phyloP scores from a whole-genome alignment of 2,888 invertebrate genomes.

The Dichetophora obliterata region DNA sequence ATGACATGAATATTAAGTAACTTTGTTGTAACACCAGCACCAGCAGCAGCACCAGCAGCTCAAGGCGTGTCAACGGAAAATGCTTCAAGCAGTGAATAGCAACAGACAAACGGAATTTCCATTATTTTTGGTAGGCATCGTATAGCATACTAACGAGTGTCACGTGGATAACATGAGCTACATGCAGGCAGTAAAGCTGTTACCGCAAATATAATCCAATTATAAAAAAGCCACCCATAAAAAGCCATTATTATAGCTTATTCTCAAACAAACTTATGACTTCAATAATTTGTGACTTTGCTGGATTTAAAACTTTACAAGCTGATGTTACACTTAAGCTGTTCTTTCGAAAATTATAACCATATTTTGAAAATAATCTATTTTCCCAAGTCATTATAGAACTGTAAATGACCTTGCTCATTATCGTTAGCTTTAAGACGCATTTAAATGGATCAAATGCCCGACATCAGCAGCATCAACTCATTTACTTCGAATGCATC shows the following conservation, averaged over 20 bases:
- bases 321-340: neutral
- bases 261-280: no score
- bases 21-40: neutral
- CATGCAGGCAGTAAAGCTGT: neutral
- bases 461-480: neutral
- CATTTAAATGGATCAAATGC: neutral
- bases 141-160: neutral
- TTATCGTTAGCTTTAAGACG: neutral
- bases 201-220: neutral
- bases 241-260: no score
- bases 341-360: neutral
- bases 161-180: neutral
- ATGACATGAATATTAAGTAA: constrained; percentile 23
- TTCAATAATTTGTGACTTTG: no score
- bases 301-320: neutral
- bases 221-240: no score
- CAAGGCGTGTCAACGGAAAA: neutral
- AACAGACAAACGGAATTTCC: neutral
- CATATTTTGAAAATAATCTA: neutral
- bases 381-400: neutral
- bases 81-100: neutral
- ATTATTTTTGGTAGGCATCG: neutral
- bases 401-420: neutral
- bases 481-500: neutral
- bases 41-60: neutral